Evolutionary conservation across 2,888 invertebrate species (phyloP), one percentile per base, ranked within the genome.

Genomic region (Parnassius apollo): DNA sequence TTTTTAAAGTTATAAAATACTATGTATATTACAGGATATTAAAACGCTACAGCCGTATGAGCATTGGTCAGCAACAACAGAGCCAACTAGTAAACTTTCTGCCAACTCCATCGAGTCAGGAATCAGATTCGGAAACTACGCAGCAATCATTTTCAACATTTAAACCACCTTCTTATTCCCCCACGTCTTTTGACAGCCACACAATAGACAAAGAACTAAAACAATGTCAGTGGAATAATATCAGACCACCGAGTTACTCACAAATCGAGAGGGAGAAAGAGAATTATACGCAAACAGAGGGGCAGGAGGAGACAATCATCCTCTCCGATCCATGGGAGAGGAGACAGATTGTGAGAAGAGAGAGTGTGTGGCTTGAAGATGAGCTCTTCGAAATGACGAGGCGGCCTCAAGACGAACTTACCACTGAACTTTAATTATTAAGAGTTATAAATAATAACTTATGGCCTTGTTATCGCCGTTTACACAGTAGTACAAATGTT

Each of bases 331-430:
- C 91, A 0, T 92, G 93, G 91, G 91, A 92, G 73, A 84, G 92
- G 66, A 82, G 92, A 71, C 86, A 88, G 42, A 88, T 91, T 66
- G 91, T 91, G 10, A 82, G 91, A 61, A 78, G 92, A 59, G 89
- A 94, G 75, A 94, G 94, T 61, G 92, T 95, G 56, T 95, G 95
- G 93, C 83, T 95, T 64, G 96, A 96, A 76, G 96, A 96, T 76
- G 96, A 96, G 84, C 95, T 96, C 78, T 95, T 95, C 74, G 95
- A 96, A 80, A 93, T 97, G 83, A 96, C 96, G 64, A 96, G 96
- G 83, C 93, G 97, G 75, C 97, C 97, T 57, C 97, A 97, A 88
- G 97, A 97, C 86, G 96, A 97, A 90, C 95, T 96, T 73, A 96
- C 96, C 76, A 96, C 96, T 75, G 96, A 96, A 93, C 93, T 96